These are phyloP conservation scores for Acleris holmiana DNA, from an alignment of 2,888 invertebrate genomes.

Conservation along the genomic window DNA sequence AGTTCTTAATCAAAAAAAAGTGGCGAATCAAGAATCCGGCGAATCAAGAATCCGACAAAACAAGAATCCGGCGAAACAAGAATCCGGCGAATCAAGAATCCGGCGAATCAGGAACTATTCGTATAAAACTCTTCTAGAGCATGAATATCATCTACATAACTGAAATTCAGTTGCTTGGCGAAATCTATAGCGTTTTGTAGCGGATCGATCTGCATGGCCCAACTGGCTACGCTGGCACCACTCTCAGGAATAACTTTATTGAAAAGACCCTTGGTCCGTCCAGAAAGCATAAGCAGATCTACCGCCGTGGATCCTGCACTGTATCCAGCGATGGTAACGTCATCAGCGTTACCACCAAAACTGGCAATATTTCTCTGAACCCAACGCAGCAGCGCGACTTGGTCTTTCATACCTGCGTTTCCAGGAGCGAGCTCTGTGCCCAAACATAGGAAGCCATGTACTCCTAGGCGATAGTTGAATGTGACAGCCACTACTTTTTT, in stretches of 20 bases:
- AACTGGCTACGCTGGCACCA: slow-evolving; percentile 50
- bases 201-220: slow-evolving; percentile 56
- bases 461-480: slow-evolving; percentile 48
- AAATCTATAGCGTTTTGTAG: slow-evolving; percentile 55
- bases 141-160: slow-evolving; percentile 48
- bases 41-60: no score
- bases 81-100: no score
- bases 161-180: slow-evolving; percentile 49
- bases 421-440: slow-evolving; percentile 54
- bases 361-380: slow-evolving; percentile 59
- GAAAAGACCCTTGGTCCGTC: slow-evolving; percentile 55
- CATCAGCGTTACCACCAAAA: slow-evolving; percentile 65
- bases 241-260: slow-evolving; percentile 62
- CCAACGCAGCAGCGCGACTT: slow-evolving; percentile 61
- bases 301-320: slow-evolving; percentile 63
- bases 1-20: no score
- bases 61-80: no score
- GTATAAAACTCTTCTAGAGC: slow-evolving; percentile 59
- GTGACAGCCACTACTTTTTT: slow-evolving; percentile 42
- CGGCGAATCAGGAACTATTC: no score
- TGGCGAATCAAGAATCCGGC: no score
- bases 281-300: slow-evolving; percentile 59
- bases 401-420: slow-evolving; percentile 68
- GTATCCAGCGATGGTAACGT: slow-evolving; percentile 59
- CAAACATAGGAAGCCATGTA: slow-evolving; percentile 54